Conservation (phyloP, 2,113 vertebrate species). For the Macquaria ambigua region DNA sequence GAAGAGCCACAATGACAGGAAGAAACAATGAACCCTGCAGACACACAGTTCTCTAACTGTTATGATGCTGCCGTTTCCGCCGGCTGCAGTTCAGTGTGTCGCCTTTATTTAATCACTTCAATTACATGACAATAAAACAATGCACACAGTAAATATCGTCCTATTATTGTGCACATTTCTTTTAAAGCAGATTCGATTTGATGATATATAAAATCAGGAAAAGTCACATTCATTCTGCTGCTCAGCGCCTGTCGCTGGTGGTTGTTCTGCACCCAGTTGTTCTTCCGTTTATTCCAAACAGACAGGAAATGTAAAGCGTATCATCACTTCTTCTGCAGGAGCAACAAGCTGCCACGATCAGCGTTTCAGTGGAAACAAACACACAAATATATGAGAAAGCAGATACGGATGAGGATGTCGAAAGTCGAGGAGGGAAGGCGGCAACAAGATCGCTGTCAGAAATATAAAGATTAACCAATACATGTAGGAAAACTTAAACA, state of each 20-base stretch:
- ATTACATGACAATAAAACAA: not conserved
- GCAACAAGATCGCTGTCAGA: not conserved
- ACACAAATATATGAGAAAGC: not conserved
- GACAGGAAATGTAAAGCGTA: not conserved
- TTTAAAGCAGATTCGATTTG: not conserved
- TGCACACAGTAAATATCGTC: not conserved
- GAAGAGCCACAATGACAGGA: slow-evolving; percentile 51
- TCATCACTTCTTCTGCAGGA: not conserved
- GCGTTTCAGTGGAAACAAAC: not conserved
- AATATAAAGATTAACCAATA: not conserved
- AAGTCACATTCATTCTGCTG: too few species aligned
- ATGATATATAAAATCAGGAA: too few species aligned
- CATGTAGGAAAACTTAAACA: not conserved
- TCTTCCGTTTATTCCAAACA: not conserved
- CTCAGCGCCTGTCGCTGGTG: not conserved
- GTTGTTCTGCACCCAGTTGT: not conserved
- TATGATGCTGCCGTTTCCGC: slow-evolving; percentile 9
- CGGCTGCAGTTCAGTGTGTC: not conserved
- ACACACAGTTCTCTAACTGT: not conserved
- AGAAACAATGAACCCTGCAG: slow-evolving; percentile 34
- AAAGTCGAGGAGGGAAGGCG: slow-evolving; percentile 1
- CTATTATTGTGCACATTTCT: not conserved
- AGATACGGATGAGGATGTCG: not conserved
- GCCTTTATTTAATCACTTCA: not conserved
- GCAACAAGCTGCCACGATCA: not conserved